Base-by-base conservation (phyloP, 2,888 invertebrate genomes). In the Crepidodera aurea region DNA sequence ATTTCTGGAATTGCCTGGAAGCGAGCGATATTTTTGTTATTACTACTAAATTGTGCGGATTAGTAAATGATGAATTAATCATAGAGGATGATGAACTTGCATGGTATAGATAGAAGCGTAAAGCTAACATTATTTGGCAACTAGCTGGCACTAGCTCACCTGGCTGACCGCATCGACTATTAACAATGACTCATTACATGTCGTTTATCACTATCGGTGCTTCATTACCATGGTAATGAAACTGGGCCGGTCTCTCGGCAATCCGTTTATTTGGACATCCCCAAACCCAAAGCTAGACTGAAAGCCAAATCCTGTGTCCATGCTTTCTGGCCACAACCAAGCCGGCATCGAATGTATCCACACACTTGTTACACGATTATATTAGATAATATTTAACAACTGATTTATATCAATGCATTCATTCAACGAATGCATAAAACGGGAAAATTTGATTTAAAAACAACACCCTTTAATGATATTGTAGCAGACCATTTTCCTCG, bases 161-260 rank as follows among this genome's bases (percentile, higher is more conserved):
- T 77, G 74, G 68, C 71, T 68, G 66, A 67, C 55, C 69, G 68
- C 66, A 71, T 69, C 62, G 71, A 70, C 76, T 73, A 77, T 77
- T 77, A 78, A 76, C 76, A 76, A 75, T 75, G 76, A 75, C 73
- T 75, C 74, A 77, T 78, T 77, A 76, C 75, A 70, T 73, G 73
- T 75, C 75, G 77, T 78, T 77, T 77, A 78, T 78, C 77, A 77
- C 73, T 73, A 77, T 76, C 71, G 76, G 73, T 71, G 76, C 75
- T 78, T 77, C 76, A 78, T 78, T 78, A 76, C 72, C 62, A 69
- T 65, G 62, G 74, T 75, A 78, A 77, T 78, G 75, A 77, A 77
- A 75, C 77, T 56, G 27, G 55, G 44, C 51, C 55, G 34, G 60
- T 55, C 55, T 51, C 46, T 13, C 55, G 50, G 53, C 60, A 62